Evolutionary conservation across 2,888 invertebrate genomes (phyloP).

Genomic region (Luffia ferchaultella): DNA sequence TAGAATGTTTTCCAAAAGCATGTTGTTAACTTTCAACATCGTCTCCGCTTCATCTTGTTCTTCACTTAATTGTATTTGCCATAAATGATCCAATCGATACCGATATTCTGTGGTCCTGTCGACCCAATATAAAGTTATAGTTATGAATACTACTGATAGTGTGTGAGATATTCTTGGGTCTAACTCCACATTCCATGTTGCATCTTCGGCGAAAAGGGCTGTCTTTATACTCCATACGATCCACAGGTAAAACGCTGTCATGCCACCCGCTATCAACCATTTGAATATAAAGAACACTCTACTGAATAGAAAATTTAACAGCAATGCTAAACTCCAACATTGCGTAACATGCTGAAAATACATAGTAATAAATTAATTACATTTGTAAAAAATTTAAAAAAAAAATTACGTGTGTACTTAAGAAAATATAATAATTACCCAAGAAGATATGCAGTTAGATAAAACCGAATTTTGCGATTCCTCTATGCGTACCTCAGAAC

Average conservation of each 20-base stretch:
- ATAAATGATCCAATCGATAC: slow-evolving; percentile 84
- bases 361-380: slow-evolving; percentile 8
- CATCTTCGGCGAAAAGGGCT: slow-evolving; percentile 63
- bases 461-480: slow-evolving; percentile 27
- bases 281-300: slow-evolving; percentile 86
- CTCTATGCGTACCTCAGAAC: slow-evolving; percentile 31
- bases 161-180: slow-evolving; percentile 76
- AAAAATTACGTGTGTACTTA: not conserved
- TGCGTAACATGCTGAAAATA: slow-evolving; percentile 79
- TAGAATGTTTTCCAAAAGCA: slow-evolving; percentile 90
- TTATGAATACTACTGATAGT: slow-evolving; percentile 75
- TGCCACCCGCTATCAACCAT: slow-evolving; percentile 71
- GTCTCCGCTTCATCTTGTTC: slow-evolving; percentile 88
- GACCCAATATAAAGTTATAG: slow-evolving; percentile 81
- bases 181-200: slow-evolving; percentile 75
- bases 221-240: slow-evolving; percentile 72
- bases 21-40: slow-evolving; percentile 87
- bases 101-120: slow-evolving; percentile 92
- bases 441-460: slow-evolving; percentile 56
- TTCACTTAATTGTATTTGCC: slow-evolving; percentile 72
- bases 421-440: slow-evolving; percentile 35
- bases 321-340: slow-evolving; percentile 69
- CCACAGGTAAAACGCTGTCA: slow-evolving; percentile 72
- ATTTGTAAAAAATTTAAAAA: not conserved
- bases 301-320: slow-evolving; percentile 83